Conservation (phyloP, 2,888 invertebrate genomes). For the Leptinotarsa tumamoca region DNA sequence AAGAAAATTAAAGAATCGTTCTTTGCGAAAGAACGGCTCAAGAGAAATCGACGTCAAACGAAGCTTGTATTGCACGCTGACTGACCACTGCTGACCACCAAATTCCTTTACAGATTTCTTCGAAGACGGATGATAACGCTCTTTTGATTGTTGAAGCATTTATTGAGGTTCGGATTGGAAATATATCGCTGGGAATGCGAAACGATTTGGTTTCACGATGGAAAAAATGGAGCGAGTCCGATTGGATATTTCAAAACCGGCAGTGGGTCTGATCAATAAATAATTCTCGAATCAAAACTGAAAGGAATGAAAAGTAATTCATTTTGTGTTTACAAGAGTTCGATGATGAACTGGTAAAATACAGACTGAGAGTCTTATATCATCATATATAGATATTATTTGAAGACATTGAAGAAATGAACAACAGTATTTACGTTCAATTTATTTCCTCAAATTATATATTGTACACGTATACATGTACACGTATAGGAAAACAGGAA, state of each 20-base stretch:
- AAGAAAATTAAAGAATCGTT: conserved; percentile 32
- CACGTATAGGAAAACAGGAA: too few relatives aligned
- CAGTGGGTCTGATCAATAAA: too few relatives aligned
- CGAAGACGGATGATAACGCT: conserved; percentile 33
- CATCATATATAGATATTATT: too few relatives aligned
- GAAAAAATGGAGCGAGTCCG: conserved; percentile 11
- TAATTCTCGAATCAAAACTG: too few relatives aligned
- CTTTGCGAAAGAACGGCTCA: conserved; percentile 34
- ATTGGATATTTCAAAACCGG: conserved; percentile 6
- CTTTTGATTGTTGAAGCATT: conserved; percentile 33
- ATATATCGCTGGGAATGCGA: conserved; percentile 29
- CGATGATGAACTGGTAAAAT: too few relatives aligned
- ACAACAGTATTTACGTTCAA: too few relatives aligned
- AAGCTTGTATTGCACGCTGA: conserved; percentile 38
- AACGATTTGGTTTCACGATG: conserved; percentile 16
- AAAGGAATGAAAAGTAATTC: too few relatives aligned
- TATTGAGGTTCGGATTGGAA: conserved; percentile 26
- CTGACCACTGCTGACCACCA: conserved; percentile 40
- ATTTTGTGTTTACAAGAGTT: too few relatives aligned
- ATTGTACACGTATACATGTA: too few relatives aligned
- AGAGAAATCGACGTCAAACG: conserved; percentile 45
- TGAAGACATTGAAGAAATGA: too few relatives aligned
- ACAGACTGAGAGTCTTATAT: too few relatives aligned
- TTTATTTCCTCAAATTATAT: too few relatives aligned
- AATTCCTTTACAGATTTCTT: conserved; percentile 34